Percentiles rank a stretch among this genome's conserved stretches.
These are phyloP conservation scores for Pteromalus puparum DNA, from an alignment of 1,140 invertebrate species.

Conservation along the genomic window DNA sequence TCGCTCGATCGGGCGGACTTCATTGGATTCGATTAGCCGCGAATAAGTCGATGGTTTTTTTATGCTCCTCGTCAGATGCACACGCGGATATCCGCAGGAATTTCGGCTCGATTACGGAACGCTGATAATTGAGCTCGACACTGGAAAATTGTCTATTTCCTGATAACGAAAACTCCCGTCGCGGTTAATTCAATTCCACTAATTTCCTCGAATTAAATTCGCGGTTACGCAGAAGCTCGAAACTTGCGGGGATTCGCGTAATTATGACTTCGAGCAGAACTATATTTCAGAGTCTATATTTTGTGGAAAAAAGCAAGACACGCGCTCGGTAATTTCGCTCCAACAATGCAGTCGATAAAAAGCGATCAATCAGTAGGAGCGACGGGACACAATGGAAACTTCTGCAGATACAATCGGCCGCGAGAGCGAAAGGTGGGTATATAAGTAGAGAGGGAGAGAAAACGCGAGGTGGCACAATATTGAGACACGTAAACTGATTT, in stretches of 20 bases:
- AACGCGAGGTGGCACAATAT: constrained; percentile 37
- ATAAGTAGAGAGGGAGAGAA: not conserved
- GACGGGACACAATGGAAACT: constrained; percentile 31
- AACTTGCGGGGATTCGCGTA: constrained; percentile 41
- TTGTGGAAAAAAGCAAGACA: not conserved
- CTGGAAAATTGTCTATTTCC: constrained; percentile 74
- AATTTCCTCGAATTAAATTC: constrained; percentile 69
- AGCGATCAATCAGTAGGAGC: not conserved
- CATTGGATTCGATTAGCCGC: not conserved
- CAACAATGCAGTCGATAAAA: constrained; percentile 38
- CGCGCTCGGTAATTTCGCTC: constrained; percentile 24
- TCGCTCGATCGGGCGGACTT: constrained; percentile 1
- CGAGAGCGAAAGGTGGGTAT: not conserved
- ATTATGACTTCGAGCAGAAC: constrained; percentile 21
- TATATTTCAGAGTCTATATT: not conserved
- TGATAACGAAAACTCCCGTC: constrained; percentile 72
- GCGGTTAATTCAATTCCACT: constrained; percentile 72
- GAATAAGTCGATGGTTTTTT: not conserved
- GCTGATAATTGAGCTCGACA: constrained; percentile 66
- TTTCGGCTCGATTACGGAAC: constrained; percentile 62
- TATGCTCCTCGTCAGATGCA: not conserved
- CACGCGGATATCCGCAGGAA: constrained; percentile 56
- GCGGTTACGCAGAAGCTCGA: constrained; percentile 54
- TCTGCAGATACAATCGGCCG: constrained; percentile 6
- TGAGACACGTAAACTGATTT: constrained; percentile 59